A percentile compares a stretch with the other conserved stretches of the same genome.
Conservation (phyloP, 2,113 vertebrate species). For the Macheiramphus alcinus region DNA sequence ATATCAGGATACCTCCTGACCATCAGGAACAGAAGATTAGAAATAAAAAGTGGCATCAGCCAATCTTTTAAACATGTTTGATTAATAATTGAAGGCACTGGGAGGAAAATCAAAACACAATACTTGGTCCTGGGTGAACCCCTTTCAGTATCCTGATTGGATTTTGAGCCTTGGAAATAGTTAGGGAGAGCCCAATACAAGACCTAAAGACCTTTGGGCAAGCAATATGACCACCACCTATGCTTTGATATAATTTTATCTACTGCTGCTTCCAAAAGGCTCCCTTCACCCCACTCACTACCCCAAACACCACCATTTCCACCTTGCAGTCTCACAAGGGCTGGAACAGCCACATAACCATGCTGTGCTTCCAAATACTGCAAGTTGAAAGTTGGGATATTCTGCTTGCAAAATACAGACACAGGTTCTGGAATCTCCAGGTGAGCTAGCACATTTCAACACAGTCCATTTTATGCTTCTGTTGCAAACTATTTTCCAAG, state of each 20-base stretch:
- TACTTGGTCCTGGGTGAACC: neutral
- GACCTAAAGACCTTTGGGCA: neutral
- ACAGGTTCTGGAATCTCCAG: neutral
- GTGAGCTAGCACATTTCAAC: neutral
- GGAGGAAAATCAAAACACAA: neutral
- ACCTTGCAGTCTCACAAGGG: neutral
- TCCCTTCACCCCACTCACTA: neutral
- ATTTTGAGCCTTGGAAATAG: neutral
- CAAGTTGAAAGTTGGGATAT: neutral
- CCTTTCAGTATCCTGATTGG: neutral
- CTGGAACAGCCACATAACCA: neutral
- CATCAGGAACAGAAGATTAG: neutral
- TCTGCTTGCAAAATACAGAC: neutral
- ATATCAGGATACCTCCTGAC: neutral
- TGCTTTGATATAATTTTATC: neutral
- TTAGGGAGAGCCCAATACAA: neutral
- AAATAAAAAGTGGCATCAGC: neutral
- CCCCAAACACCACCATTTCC: neutral
- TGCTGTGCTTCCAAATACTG: neutral
- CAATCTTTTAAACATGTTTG: neutral
- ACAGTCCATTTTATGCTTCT: neutral
- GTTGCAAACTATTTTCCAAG: constrained; percentile 32
- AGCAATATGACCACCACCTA: neutral
- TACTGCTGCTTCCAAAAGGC: constrained; percentile 20
- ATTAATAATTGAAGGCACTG: neutral